A percentile compares a stretch with the other conserved stretches of the same genome.
These are phyloP conservation scores for Meiosimyza platycephala DNA, from an alignment of 2,888 invertebrate species.

Conservation along the genomic window DNA sequence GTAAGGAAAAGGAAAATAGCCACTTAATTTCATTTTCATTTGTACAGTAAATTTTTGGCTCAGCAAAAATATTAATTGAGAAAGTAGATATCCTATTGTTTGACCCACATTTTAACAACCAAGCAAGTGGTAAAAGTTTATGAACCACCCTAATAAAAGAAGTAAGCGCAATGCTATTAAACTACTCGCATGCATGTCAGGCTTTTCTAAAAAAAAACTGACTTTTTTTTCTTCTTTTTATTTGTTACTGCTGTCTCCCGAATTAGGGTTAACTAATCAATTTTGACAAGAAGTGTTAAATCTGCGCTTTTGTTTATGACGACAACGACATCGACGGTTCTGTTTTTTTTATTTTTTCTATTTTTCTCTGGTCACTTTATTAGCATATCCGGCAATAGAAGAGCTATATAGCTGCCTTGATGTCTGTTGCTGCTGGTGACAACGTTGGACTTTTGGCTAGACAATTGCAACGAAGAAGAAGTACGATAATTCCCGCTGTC, in stretches of 20 bases:
- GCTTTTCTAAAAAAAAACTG: constrained; percentile 25
- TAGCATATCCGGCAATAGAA: constrained; percentile 57
- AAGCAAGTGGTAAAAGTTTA: too few relatives aligned
- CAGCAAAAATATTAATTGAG: too few relatives aligned
- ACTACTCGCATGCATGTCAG: constrained; percentile 17
- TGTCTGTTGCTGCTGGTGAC: too few relatives aligned
- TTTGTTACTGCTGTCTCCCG: constrained; percentile 21
- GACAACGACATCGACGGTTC: background rate
- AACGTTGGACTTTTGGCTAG: too few relatives aligned
- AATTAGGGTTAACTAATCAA: constrained; percentile 52
- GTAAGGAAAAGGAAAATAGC: too few relatives aligned
- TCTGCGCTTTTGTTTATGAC: constrained; percentile 52
- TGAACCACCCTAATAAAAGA: background rate
- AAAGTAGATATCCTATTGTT: too few relatives aligned
- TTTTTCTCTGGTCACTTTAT: constrained; percentile 49
- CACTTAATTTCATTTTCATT: too few relatives aligned
- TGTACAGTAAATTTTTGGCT: too few relatives aligned
- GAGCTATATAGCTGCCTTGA: too few relatives aligned
- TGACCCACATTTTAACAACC: too few relatives aligned
- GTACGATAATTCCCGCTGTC: too few relatives aligned
- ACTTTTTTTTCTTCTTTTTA: constrained; percentile 5
- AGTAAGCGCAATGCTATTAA: background rate
- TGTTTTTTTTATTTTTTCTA: constrained; percentile 32
- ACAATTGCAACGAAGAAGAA: too few relatives aligned
- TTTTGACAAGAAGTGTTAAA: constrained; percentile 66